Evolutionary conservation across 2,113 vertebrate species (phyloP).

Genomic region (Candoia aspera): DNA sequence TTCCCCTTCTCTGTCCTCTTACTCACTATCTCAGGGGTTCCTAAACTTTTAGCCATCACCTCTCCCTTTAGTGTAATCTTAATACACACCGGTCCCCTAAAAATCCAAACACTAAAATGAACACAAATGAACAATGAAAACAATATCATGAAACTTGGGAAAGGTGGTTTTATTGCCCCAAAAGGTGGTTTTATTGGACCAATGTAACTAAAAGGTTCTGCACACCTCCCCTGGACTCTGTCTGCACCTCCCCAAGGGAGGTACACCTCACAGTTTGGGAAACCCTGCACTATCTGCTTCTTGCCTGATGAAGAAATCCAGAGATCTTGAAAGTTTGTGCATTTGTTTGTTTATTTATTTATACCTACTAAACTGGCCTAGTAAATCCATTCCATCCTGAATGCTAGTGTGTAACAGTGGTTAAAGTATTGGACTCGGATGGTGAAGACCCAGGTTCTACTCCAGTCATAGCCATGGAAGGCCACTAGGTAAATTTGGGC

Average conservation of each 20-base stretch:
- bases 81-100: background rate
- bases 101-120: background rate
- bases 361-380: background rate
- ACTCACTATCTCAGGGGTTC: background rate
- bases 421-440: background rate
- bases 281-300: background rate
- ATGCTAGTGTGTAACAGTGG: background rate
- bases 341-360: background rate
- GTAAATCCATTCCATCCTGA: background rate
- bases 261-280: background rate
- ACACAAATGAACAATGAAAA: background rate
- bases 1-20: background rate
- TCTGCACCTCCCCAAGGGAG: too few relatives aligned
- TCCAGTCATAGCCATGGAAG: background rate
- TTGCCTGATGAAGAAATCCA: background rate
- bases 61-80: background rate
- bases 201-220: background rate
- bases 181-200: background rate
- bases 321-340: background rate
- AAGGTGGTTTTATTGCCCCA: background rate
- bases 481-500: background rate
- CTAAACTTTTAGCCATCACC: background rate
- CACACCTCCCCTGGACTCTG: too few relatives aligned
- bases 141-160: background rate
- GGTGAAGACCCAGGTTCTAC: background rate